Conservation (phyloP, 2,113 vertebrate species). For the Mobula hypostoma region DNA sequence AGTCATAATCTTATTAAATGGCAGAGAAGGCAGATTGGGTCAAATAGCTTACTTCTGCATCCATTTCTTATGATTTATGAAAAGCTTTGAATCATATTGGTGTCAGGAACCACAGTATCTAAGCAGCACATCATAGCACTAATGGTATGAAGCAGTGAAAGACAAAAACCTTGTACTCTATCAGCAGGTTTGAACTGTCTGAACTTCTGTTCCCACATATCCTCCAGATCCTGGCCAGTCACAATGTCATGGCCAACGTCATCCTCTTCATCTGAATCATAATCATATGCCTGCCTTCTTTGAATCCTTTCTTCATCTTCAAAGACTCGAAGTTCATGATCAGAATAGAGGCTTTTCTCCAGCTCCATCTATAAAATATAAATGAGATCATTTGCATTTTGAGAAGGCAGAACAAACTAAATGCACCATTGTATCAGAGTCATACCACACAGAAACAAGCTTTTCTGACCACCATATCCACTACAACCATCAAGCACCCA, state of each 20-base stretch:
- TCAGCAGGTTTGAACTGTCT: constrained; percentile 57
- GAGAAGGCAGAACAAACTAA: background rate
- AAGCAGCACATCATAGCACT: background rate
- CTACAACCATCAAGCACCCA: too few relatives aligned
- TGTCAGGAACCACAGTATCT: background rate
- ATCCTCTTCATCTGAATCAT: constrained; percentile 62
- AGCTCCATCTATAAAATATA: constrained; percentile 66
- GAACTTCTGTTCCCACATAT: constrained; percentile 82
- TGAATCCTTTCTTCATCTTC: constrained; percentile 64
- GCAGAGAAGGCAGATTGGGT: too few relatives aligned
- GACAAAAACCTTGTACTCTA: constrained; percentile 61
- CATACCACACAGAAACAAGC: too few relatives aligned
- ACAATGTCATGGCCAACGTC: constrained; percentile 51
- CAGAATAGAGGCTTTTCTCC: constrained; percentile 77
- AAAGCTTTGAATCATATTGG: background rate
- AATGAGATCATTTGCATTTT: background rate
- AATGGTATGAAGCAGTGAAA: background rate
- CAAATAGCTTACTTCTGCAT: too few relatives aligned
- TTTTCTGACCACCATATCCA: too few relatives aligned
- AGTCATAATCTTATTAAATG: too few relatives aligned
- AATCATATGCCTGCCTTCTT: constrained; percentile 57
- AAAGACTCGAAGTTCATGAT: constrained; percentile 76
- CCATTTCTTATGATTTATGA: background rate
- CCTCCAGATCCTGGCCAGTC: constrained; percentile 77
- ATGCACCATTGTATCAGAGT: too few relatives aligned